These are phyloP conservation scores for Leptoclinus maculatus DNA, from an alignment of 2,797 vertebrate genomes.

Conservation along the genomic window DNA sequence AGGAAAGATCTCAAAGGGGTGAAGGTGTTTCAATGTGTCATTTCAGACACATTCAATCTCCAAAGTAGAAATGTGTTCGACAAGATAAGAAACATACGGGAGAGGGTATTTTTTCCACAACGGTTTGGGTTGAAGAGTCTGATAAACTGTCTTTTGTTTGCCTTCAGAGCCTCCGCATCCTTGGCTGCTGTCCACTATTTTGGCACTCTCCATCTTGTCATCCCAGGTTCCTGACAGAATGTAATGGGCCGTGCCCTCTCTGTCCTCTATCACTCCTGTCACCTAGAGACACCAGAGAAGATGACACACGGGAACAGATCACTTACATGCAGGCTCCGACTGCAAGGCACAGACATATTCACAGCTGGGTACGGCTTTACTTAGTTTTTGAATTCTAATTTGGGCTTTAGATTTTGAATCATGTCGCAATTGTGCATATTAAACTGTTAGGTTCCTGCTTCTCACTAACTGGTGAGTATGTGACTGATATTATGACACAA, in stretches of 20 bases:
- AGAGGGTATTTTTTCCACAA: slow-evolving; percentile 95
- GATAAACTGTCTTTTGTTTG: slow-evolving; percentile 87
- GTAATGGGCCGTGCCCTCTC: slow-evolving; percentile 87
- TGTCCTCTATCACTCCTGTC: slow-evolving; percentile 91
- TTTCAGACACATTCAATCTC: not conserved
- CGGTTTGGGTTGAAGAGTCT: slow-evolving; percentile 87
- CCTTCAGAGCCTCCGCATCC: slow-evolving; percentile 90
- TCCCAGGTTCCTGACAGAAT: slow-evolving; percentile 95
- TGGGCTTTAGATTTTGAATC: not conserved
- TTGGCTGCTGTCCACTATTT: slow-evolving; percentile 84
- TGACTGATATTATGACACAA: too few species aligned
- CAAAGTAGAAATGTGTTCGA: not conserved
- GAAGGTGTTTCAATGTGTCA: not conserved
- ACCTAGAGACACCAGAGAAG: slow-evolving; percentile 82
- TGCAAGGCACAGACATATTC: not conserved
- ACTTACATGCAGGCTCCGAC: not conserved
- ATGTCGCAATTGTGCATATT: not conserved
- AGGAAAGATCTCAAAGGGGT: not conserved
- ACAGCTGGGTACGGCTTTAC: not conserved
- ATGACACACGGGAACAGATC: slow-evolving; percentile 23
- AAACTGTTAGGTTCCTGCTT: not conserved
- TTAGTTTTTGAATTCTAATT: not conserved
- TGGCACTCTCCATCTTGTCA: slow-evolving; percentile 95
- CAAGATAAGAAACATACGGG: slow-evolving; percentile 84
- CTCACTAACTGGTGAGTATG: not conserved